phyloP scores from a whole-genome alignment of 2,888 invertebrate genomes.

The Tipula unca region DNA sequence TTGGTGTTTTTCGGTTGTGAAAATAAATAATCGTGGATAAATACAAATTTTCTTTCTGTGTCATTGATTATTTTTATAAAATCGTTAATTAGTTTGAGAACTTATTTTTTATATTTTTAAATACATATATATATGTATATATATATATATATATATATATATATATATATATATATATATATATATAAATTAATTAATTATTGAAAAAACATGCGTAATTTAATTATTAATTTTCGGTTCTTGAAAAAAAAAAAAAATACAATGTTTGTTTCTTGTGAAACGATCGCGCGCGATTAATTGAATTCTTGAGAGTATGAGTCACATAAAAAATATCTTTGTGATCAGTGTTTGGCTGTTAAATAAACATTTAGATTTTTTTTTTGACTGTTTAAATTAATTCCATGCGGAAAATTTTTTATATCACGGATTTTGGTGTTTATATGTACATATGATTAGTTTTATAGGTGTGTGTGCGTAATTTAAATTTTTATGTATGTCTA shows the following conservation, averaged over 20 bases:
- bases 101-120: background rate
- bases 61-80: background rate
- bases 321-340: slow-evolving; percentile 14
- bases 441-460: background rate
- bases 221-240: background rate
- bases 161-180: background rate
- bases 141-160: background rate
- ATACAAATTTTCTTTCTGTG: background rate
- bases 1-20: background rate
- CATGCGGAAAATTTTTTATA: background rate
- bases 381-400: background rate
- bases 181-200: slow-evolving; percentile 1
- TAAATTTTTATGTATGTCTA: background rate
- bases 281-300: background rate
- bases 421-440: background rate
- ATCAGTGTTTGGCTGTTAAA: background rate
- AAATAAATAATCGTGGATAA: background rate
- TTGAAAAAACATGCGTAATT: slow-evolving; percentile 2
- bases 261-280: slow-evolving; percentile 1
- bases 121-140: too few species aligned
- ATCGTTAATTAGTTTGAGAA: background rate
- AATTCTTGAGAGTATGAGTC: background rate
- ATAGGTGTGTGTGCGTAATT: background rate
- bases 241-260: background rate
- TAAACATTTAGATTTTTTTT: background rate